Percentiles rank a stretch among this genome's conserved stretches.
phyloP scores from a whole-genome alignment of 2,888 invertebrate genomes.

The Pocota personata region DNA sequence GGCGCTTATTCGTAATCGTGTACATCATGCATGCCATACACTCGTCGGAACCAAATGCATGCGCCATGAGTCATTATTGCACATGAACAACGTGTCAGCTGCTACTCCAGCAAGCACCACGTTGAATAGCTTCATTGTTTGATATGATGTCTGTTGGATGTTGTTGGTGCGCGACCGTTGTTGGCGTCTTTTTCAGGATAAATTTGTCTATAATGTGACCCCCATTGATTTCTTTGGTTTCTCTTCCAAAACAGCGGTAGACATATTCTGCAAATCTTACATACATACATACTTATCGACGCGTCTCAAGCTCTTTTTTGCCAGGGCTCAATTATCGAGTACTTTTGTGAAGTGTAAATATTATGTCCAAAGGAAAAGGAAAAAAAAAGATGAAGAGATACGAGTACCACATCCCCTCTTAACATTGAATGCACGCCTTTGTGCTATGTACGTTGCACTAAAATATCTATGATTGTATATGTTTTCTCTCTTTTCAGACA shows the following conservation, averaged over 20 bases:
- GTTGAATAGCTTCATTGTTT: constrained; percentile 62
- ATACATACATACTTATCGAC: background rate
- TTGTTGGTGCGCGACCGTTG: background rate
- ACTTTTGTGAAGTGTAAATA: constrained; percentile 65
- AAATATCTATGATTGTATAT: constrained; percentile 6
- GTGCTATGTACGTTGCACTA: background rate
- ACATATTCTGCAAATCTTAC: background rate
- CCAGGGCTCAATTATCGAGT: constrained; percentile 42
- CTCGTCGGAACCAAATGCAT: constrained; percentile 45
- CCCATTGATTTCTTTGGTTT: constrained; percentile 41
- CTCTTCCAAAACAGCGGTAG: background rate
- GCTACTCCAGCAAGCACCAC: background rate
- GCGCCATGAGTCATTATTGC: constrained; percentile 27
- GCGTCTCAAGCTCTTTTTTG: background rate
- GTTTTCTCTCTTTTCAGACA: constrained; percentile 88
- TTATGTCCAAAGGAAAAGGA: constrained; percentile 9
- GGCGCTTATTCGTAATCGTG: constrained; percentile 49
- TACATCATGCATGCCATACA: constrained; percentile 34
- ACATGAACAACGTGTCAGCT: constrained; percentile 44
- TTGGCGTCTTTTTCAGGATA: constrained; percentile 45
- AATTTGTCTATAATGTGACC: constrained; percentile 46
- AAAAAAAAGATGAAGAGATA: background rate
- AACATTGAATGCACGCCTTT: constrained; percentile 50
- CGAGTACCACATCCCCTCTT: constrained; percentile 1
- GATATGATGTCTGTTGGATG: constrained; percentile 20